These are phyloP conservation scores for Dromiciops gliroides DNA, from an alignment of 2,113 vertebrate genomes.

Conservation along the genomic window DNA sequence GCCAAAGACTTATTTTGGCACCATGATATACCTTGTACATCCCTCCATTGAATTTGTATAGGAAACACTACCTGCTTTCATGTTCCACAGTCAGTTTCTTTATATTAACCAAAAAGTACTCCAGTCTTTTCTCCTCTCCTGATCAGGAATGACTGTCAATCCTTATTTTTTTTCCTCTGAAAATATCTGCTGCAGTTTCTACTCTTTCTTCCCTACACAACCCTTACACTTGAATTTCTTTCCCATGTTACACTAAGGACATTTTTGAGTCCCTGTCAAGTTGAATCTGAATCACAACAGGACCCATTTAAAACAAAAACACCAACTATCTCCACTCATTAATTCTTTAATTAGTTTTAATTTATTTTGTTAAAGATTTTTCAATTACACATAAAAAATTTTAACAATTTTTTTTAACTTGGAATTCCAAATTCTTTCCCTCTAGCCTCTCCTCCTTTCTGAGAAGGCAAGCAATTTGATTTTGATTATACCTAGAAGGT, in stretches of 20 bases:
- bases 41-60: neutral
- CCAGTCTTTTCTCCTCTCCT: neutral
- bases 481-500: neutral
- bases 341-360: neutral
- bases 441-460: neutral
- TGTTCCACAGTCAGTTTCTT: neutral
- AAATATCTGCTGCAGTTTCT: neutral
- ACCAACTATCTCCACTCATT: neutral
- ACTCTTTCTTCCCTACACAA: neutral
- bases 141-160: neutral
- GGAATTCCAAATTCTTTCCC: neutral
- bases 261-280: neutral
- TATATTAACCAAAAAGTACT: neutral
- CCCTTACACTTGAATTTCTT: neutral
- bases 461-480: neutral
- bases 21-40: neutral
- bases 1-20: neutral
- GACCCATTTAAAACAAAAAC: no score
- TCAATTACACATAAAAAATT: neutral
- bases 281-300: neutral
- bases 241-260: neutral
- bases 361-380: neutral
- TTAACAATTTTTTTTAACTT: neutral
- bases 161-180: neutral
- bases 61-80: neutral